Conservation (phyloP, 2,888 invertebrate genomes). For the Sycophila texana region DNA sequence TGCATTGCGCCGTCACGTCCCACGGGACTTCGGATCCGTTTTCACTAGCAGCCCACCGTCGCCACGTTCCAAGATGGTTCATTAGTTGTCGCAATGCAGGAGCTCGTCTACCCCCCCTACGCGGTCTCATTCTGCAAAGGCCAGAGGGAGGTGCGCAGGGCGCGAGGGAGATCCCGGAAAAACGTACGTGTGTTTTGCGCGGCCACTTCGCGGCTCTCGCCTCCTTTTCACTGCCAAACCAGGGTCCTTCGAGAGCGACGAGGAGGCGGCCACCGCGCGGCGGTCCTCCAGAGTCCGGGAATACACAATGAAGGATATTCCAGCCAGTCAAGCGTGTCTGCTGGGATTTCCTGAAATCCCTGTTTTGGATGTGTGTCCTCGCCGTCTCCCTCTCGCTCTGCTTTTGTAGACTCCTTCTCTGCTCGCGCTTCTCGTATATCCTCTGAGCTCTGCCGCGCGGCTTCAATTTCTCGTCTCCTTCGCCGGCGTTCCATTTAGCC, state of each 20-base stretch:
- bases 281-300: constrained; percentile 42
- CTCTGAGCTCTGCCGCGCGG: constrained; percentile 1
- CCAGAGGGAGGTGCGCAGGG: neutral
- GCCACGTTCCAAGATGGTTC: constrained; percentile 73
- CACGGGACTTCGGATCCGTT: constrained; percentile 69
- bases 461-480: constrained; percentile 50
- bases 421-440: constrained; percentile 46
- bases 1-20: constrained; percentile 76
- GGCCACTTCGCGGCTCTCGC: constrained; percentile 12
- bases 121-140: constrained; percentile 45
- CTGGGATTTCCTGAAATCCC: constrained; percentile 56
- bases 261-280: neutral
- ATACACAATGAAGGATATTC: constrained; percentile 54
- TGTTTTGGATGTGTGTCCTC: constrained; percentile 48
- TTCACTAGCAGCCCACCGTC: constrained; percentile 55
- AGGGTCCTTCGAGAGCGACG: constrained; percentile 52
- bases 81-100: constrained; percentile 76
- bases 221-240: constrained; percentile 57
- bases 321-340: constrained; percentile 47
- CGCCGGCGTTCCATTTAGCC: constrained; percentile 50
- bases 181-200: constrained; percentile 25
- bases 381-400: constrained; percentile 53
- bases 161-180: constrained; percentile 5
- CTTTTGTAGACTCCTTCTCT: constrained; percentile 23
- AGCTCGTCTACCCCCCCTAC: constrained; percentile 62